Evolutionary conservation across 30 jellyfish, hydroid and myxozoan species (phyloP).

Genomic region (Aurelia aurita): DNA sequence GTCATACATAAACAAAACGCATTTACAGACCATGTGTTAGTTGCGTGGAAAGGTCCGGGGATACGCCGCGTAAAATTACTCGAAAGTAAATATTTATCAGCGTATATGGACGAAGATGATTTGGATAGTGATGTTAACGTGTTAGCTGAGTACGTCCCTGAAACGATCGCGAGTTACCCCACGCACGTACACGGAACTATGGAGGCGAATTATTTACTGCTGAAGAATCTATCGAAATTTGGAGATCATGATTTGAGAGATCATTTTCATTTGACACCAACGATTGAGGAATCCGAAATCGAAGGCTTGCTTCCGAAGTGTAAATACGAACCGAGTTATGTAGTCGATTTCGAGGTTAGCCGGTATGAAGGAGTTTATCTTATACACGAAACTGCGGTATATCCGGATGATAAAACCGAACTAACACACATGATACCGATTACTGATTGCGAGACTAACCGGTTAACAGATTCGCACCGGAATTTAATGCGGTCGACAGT

Average conservation of each 20-base stretch:
- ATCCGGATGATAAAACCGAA: constrained; percentile 89
- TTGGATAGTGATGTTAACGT: constrained; percentile 74
- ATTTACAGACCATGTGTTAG: constrained; percentile 73
- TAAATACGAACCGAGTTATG: constrained; percentile 82
- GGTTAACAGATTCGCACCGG: constrained; percentile 77
- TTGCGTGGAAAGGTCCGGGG: constrained; percentile 95
- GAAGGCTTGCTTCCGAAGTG: constrained; percentile 72
- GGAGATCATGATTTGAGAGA: constrained; percentile 74
- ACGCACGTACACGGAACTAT: constrained; percentile 58
- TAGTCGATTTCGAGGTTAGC: constrained; percentile 81
- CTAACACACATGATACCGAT: constrained; percentile 70
- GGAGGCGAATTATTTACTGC: constrained; percentile 41
- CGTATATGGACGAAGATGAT: constrained; percentile 72
- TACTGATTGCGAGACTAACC: constrained; percentile 59
- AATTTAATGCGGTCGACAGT: constrained; percentile 46
- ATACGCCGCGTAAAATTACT: constrained; percentile 55
- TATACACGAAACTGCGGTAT: constrained; percentile 91
- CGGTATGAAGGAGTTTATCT: constrained; percentile 94
- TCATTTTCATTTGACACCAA: constrained; percentile 62
- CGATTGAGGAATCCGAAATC: constrained; percentile 40
- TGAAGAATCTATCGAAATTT: constrained; percentile 55
- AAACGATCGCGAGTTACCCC: constrained; percentile 80
- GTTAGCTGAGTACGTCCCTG: constrained; percentile 80
- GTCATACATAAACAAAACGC: constrained; percentile 88
- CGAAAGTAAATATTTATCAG: constrained; percentile 59